Percentiles rank a stretch among this genome's conserved stretches.
Conservation (phyloP, 2,888 invertebrate genomes). For the Polymixis flavicincta region DNA sequence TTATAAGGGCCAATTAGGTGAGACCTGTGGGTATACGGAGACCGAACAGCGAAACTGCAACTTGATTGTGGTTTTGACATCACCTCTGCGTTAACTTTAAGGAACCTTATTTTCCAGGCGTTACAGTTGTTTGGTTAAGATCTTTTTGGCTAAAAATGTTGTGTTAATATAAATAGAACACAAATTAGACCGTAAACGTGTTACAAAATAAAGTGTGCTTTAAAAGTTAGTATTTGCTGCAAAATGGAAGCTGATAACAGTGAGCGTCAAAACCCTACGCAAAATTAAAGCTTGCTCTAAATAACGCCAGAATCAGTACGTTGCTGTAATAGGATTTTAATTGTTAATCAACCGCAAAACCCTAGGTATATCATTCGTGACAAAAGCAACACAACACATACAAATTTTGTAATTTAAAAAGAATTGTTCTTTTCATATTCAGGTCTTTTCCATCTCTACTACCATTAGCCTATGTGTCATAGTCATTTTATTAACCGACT, state of each 20-base stretch:
- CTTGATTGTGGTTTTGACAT: neutral
- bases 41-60: neutral
- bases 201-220: neutral
- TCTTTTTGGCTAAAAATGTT: slow-evolving; percentile 1
- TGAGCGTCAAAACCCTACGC: no score
- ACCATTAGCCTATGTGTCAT: no score
- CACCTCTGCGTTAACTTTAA: neutral
- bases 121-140: neutral
- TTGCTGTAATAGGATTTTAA: neutral
- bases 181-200: neutral
- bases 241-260: neutral
- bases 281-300: neutral
- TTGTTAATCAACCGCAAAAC: neutral
- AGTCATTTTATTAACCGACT: neutral
- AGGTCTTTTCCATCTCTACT: neutral
- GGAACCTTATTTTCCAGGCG: neutral
- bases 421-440: neutral
- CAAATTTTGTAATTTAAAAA: neutral
- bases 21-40: neutral
- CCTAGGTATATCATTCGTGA: no score
- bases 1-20: neutral
- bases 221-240: neutral
- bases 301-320: neutral
- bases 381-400: neutral
- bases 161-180: neutral